Conservation (phyloP, 2,888 invertebrate genomes). For the Sussaba pulchella region DNA sequence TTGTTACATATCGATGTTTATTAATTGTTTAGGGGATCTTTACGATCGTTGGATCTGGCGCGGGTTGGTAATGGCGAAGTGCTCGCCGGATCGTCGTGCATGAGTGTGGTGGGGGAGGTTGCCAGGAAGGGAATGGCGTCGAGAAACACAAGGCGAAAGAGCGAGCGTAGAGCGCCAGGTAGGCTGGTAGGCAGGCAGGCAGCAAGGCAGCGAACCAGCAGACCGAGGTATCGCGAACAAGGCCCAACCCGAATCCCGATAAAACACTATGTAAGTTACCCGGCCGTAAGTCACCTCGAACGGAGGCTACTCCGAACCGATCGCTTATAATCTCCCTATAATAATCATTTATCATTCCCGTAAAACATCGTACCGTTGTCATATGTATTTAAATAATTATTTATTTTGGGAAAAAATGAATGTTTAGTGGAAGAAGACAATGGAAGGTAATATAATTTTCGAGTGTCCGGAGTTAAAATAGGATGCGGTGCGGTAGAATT, state of each 20-base stretch:
- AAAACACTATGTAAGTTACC: constrained; percentile 70
- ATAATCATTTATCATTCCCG: not conserved
- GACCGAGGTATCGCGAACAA: constrained; percentile 36
- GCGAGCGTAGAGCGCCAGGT: constrained; percentile 26
- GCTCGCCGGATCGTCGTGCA: not conserved
- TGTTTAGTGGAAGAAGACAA: not conserved
- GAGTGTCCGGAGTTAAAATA: too few relatives aligned
- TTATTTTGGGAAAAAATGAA: too few relatives aligned
- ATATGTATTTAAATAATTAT: constrained; percentile 1
- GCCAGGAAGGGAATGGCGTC: constrained; percentile 75
- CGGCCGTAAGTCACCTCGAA: constrained; percentile 70
- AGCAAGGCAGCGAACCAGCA: constrained; percentile 33
- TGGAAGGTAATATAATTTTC: not conserved
- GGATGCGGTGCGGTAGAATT: not conserved
- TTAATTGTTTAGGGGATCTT: too few relatives aligned
- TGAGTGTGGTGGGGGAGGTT: constrained; percentile 18
- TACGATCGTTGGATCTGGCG: not conserved
- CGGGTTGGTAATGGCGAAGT: constrained; percentile 2
- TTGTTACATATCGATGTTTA: too few relatives aligned
- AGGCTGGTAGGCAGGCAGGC: constrained; percentile 18
- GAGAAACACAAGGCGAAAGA: constrained; percentile 61
- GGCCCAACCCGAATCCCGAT: constrained; percentile 69
- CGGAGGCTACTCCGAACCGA: constrained; percentile 69
- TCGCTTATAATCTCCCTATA: not conserved
- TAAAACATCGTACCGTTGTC: not conserved